These are phyloP conservation scores for Phyto melanocephala DNA, from an alignment of 2,888 invertebrate species.

Conservation along the genomic window DNA sequence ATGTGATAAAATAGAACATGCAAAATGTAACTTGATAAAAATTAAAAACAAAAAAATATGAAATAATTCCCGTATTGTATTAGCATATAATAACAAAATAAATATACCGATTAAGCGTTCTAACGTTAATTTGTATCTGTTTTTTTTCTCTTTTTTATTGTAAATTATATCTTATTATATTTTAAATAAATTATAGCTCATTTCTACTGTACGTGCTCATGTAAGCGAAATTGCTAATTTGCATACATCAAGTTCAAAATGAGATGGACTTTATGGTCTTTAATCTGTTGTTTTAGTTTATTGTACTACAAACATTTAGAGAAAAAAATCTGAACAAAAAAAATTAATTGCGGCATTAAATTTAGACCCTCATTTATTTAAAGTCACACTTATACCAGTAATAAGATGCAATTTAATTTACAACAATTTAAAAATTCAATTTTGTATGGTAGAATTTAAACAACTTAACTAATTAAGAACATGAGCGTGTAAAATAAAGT, in stretches of 20 bases:
- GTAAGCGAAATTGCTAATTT: background rate
- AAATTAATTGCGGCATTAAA: slow-evolving; percentile 10
- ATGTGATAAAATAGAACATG: too few species aligned
- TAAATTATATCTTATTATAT: too few species aligned
- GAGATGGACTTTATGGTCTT: slow-evolving; percentile 55
- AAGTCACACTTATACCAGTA: background rate
- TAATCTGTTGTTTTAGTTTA: slow-evolving; percentile 44
- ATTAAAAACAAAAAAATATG: too few species aligned
- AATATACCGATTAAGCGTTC: too few species aligned
- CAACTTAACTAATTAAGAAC: background rate
- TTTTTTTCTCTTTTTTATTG: too few species aligned
- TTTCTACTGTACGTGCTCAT: background rate
- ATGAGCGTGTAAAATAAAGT: background rate
- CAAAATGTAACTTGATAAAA: too few species aligned
- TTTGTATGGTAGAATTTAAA: background rate
- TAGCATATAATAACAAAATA: too few species aligned
- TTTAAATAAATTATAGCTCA: too few species aligned
- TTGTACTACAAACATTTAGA: slow-evolving; percentile 34
- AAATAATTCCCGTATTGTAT: too few species aligned
- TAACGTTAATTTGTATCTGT: too few species aligned
- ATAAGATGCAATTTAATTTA: background rate
- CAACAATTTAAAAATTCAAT: background rate
- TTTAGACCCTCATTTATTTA: slow-evolving; percentile 11
- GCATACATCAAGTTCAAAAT: slow-evolving; percentile 37
- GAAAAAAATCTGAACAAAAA: background rate